A percentile compares a stretch with the other conserved stretches of the same genome.
These are phyloP conservation scores for Oxyscelio sp. DNA, from an alignment of 2,888 invertebrate genomes.

Conservation along the genomic window DNA sequence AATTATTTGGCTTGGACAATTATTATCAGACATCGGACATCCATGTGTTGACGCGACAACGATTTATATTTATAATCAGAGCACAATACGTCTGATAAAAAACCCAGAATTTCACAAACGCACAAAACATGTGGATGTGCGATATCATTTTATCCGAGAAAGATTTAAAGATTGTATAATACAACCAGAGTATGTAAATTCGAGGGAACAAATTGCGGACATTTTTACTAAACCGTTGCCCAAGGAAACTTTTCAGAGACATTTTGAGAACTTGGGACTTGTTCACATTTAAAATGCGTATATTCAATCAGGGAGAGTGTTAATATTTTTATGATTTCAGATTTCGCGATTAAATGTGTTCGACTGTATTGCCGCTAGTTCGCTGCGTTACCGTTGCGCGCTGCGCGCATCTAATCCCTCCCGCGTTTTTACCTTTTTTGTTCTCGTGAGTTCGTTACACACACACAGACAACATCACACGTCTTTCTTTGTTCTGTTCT, in stretches of 20 bases:
- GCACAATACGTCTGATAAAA: slow-evolving; percentile 25
- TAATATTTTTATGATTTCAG: slow-evolving; percentile 4
- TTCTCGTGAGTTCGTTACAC: too few species aligned
- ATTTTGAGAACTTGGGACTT: background rate
- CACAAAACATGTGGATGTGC: slow-evolving; percentile 40
- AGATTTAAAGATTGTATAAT: slow-evolving; percentile 1
- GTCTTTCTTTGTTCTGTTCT: too few species aligned
- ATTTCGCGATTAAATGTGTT: background rate
- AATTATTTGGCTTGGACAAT: slow-evolving; percentile 10
- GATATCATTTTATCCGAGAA: slow-evolving; percentile 47
- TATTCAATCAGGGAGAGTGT: slow-evolving; percentile 26
- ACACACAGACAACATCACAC: too few species aligned
- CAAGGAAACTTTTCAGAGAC: background rate
- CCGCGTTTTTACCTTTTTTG: too few species aligned
- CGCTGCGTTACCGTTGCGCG: too few species aligned
- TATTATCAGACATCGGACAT: slow-evolving; percentile 1
- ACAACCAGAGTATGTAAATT: slow-evolving; percentile 7
- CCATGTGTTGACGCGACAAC: background rate
- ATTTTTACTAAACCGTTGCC: slow-evolving; percentile 19
- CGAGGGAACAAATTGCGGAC: slow-evolving; percentile 5
- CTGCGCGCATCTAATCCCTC: too few species aligned
- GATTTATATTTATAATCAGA: slow-evolving; percentile 16
- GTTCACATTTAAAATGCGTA: background rate
- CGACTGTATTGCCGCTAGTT: too few species aligned
- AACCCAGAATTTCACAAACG: slow-evolving; percentile 53